Evolutionary conservation across 2,113 vertebrate genomes (phyloP).

Genomic region (Riparia riparia): DNA sequence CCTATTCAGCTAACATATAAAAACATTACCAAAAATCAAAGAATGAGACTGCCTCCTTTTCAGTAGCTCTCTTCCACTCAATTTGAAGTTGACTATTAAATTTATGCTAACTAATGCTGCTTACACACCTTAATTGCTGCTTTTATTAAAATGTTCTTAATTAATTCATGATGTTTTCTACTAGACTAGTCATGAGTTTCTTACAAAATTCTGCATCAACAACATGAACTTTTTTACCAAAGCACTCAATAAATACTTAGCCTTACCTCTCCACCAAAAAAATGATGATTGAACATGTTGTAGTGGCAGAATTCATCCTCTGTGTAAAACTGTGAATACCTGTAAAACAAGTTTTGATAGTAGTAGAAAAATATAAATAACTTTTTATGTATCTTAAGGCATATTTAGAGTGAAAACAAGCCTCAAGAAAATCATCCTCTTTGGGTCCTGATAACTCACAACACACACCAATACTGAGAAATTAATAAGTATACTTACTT

Average conservation of each 20-base stretch:
- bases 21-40: neutral
- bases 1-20: neutral
- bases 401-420: neutral
- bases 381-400: neutral
- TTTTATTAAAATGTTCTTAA: neutral
- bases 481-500: neutral
- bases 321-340: conserved; percentile 92
- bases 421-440: neutral
- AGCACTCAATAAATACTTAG: neutral
- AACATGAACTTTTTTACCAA: neutral
- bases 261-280: conserved; percentile 92
- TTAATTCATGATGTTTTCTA: neutral
- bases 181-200: neutral
- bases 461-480: neutral
- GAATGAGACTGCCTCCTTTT: neutral
- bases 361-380: neutral
- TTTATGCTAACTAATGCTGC: neutral
- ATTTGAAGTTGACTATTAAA: neutral
- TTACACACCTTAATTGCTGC: neutral
- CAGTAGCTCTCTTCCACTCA: neutral
- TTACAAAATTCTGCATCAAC: neutral
- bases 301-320: conserved; percentile 94
- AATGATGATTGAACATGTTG: conserved; percentile 99
- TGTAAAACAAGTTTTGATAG: conserved; percentile 71
- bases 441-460: neutral